Evolutionary conservation across 2,113 vertebrate genomes (phyloP).

Genomic region (Crotalus viridis): DNA sequence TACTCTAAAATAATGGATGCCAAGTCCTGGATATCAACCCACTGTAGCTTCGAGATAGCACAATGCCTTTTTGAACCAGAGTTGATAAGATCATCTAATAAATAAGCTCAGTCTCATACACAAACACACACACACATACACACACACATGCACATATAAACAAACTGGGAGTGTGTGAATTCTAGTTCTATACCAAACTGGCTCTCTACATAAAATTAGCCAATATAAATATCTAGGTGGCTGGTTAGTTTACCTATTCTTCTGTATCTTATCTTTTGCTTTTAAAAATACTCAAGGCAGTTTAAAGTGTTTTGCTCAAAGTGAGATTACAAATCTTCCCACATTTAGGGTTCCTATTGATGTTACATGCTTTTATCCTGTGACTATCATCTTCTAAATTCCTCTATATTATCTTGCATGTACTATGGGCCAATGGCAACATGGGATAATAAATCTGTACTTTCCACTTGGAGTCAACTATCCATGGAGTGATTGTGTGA

Average conservation of each 20-base stretch:
- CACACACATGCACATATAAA: no score
- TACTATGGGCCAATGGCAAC: neutral
- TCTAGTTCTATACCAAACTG: neutral
- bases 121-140: no score
- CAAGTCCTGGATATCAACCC: neutral
- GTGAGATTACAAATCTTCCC: neutral
- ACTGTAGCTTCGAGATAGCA: slow-evolving; percentile 12
- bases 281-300: neutral
- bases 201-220: neutral
- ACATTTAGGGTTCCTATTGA: neutral
- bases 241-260: neutral
- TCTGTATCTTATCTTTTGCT: neutral
- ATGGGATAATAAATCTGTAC: neutral
- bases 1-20: neutral
- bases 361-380: neutral
- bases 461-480: neutral
- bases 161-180: no score
- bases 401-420: neutral
- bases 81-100: slow-evolving; percentile 26
- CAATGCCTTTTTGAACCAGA: slow-evolving; percentile 1
- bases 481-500: neutral
- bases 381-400: neutral
- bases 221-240: neutral
- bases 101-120: neutral
- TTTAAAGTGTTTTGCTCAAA: neutral